phyloP scores from a whole-genome alignment of 2,797 vertebrate species.

The Sardinella longiceps region DNA sequence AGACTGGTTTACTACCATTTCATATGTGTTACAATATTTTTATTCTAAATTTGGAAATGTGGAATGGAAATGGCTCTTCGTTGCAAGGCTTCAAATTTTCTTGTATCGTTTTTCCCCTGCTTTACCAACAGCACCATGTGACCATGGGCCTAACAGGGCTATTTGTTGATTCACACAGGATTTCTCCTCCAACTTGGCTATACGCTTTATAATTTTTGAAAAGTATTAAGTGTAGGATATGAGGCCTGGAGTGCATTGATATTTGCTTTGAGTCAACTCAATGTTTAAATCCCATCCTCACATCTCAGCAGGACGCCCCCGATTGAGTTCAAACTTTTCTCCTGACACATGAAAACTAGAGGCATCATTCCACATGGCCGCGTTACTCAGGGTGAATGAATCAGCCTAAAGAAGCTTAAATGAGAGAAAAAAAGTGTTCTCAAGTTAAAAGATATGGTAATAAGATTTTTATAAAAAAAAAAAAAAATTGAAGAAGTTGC shows the following conservation, averaged over 20 bases:
- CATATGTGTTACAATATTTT: too few relatives aligned
- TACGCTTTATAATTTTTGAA: background rate
- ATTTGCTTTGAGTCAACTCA: background rate
- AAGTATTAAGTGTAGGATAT: background rate
- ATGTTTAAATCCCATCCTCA: background rate
- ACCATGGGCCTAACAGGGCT: too few relatives aligned
- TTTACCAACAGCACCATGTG: too few relatives aligned
- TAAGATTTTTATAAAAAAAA: background rate
- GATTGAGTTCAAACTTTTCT: constrained; percentile 7
- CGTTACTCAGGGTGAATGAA: background rate
- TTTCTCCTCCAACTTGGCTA: background rate
- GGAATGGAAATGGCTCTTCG: too few relatives aligned
- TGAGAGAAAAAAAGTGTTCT: background rate
- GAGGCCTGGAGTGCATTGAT: background rate
- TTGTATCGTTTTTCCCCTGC: too few relatives aligned
- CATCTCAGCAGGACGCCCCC: background rate
- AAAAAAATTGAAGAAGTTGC: background rate
- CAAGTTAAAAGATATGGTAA: constrained; percentile 18
- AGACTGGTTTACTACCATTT: too few relatives aligned
- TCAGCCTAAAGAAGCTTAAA: constrained; percentile 19
- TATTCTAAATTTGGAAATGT: too few relatives aligned
- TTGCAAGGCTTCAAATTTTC: too few relatives aligned
- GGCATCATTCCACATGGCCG: background rate
- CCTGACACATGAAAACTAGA: constrained; percentile 13
- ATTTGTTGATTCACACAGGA: too few relatives aligned